Evolutionary conservation across 1,140 invertebrate genomes (phyloP).

Genomic region (Drosophila aff.): DNA sequence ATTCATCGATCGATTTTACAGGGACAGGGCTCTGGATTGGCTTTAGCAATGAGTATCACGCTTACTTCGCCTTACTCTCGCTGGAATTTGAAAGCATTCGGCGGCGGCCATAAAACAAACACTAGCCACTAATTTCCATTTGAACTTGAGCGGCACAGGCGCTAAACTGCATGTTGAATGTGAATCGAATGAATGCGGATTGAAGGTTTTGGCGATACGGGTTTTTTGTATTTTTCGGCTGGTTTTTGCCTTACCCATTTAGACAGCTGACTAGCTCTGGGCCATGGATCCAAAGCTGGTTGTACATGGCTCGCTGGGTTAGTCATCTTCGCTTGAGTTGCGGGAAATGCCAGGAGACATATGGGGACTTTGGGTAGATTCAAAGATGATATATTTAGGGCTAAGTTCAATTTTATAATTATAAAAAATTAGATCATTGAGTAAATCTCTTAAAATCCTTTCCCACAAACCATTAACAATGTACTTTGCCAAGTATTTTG

Average conservation of each 20-base stretch:
- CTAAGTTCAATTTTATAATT: background rate
- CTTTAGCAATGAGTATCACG: slow-evolving; percentile 71
- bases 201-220: slow-evolving; percentile 61
- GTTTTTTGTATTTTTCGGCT: slow-evolving; percentile 34
- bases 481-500: too few relatives aligned
- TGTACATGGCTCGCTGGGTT: slow-evolving; percentile 17
- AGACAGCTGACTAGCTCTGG: slow-evolving; percentile 31
- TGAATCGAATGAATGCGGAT: slow-evolving; percentile 52
- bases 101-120: slow-evolving; percentile 48
- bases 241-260: slow-evolving; percentile 18
- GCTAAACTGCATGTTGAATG: slow-evolving; percentile 73
- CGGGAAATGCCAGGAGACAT: background rate
- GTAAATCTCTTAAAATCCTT: too few relatives aligned
- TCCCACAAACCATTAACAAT: too few relatives aligned
- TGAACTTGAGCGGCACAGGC: slow-evolving; percentile 71
- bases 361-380: background rate
- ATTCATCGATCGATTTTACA: slow-evolving; percentile 57
- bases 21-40: slow-evolving; percentile 15
- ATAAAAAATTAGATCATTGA: background rate
- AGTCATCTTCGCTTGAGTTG: slow-evolving; percentile 20
- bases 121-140: slow-evolving; percentile 65
- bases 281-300: slow-evolving; percentile 10
- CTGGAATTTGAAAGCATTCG: slow-evolving; percentile 54
- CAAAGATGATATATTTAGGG: too few relatives aligned
- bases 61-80: slow-evolving; percentile 34